These are phyloP conservation scores for Odontamblyopus lacepedii DNA, from an alignment of 2,797 vertebrate species.

Conservation along the genomic window DNA sequence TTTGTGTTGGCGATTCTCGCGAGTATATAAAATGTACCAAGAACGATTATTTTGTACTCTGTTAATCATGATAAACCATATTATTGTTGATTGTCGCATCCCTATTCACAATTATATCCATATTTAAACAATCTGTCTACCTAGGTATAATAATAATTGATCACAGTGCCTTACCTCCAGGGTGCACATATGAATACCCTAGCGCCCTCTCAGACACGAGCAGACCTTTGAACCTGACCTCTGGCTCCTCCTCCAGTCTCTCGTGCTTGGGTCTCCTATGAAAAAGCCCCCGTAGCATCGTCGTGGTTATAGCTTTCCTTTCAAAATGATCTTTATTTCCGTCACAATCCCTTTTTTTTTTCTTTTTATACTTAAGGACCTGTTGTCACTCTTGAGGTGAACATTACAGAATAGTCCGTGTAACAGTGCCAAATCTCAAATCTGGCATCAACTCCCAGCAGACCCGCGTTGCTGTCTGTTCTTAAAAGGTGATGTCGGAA, in stretches of 20 bases:
- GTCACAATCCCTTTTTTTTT: background rate
- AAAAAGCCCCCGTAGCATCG: slow-evolving; percentile 76
- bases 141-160: background rate
- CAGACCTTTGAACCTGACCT: slow-evolving; percentile 85
- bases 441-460: slow-evolving; percentile 6
- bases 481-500: slow-evolving; percentile 1
- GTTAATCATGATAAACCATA: too few species aligned
- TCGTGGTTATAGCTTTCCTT: slow-evolving; percentile 16
- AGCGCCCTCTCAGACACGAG: slow-evolving; percentile 87
- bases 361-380: background rate
- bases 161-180: slow-evolving; percentile 86
- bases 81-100: too few species aligned
- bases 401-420: background rate
- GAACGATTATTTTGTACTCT: too few species aligned
- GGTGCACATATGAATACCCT: slow-evolving; percentile 82
- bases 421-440: background rate
- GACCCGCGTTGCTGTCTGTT: slow-evolving; percentile 11
- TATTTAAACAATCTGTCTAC: too few species aligned
- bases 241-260: slow-evolving; percentile 77
- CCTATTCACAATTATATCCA: too few species aligned
- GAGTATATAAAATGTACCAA: too few species aligned
- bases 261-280: slow-evolving; percentile 73
- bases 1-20: too few species aligned
- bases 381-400: background rate
- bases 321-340: background rate